Conservation (phyloP, 2,888 invertebrate species). For the Oscheius sp. region DNA sequence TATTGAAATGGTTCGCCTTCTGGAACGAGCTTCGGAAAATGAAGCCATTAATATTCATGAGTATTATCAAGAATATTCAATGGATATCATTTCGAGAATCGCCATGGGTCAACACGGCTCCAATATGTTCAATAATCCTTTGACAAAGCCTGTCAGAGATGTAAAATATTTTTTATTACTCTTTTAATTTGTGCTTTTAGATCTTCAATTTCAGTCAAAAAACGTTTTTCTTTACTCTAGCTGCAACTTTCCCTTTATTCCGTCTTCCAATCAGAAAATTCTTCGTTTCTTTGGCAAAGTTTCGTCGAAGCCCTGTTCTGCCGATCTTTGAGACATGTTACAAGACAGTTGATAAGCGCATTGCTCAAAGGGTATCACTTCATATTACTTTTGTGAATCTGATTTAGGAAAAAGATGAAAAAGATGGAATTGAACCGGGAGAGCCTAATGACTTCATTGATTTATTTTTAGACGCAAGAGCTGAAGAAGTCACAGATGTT, state of each 20-base stretch:
- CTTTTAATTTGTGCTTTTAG: constrained; percentile 16
- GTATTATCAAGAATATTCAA: constrained; percentile 52
- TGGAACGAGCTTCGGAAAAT: constrained; percentile 36
- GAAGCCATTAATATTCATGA: constrained; percentile 41
- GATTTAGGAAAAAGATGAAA: constrained; percentile 30
- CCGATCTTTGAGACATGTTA: constrained; percentile 19
- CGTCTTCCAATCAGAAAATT: constrained; percentile 14
- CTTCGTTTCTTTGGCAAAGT: constrained; percentile 13
- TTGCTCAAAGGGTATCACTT: constrained; percentile 29
- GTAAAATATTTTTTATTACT: not conserved
- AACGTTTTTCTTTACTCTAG: constrained; percentile 32
- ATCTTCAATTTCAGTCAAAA: constrained; percentile 31
- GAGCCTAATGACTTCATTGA: constrained; percentile 63
- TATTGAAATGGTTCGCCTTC: constrained; percentile 28
- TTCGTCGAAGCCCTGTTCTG: not conserved
- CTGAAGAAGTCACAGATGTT: constrained; percentile 34
- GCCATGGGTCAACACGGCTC: constrained; percentile 50
- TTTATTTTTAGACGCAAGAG: constrained; percentile 59
- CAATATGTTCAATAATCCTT: constrained; percentile 41
- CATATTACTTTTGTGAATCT: not conserved
- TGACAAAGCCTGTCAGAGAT: not conserved
- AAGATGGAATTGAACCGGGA: constrained; percentile 34
- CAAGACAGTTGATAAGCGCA: constrained; percentile 34
- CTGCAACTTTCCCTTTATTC: constrained; percentile 28
- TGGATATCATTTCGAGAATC: constrained; percentile 50